Base-by-base conservation (phyloP, 2,797 vertebrate genomes). In the Ammospiza maritima region DNA sequence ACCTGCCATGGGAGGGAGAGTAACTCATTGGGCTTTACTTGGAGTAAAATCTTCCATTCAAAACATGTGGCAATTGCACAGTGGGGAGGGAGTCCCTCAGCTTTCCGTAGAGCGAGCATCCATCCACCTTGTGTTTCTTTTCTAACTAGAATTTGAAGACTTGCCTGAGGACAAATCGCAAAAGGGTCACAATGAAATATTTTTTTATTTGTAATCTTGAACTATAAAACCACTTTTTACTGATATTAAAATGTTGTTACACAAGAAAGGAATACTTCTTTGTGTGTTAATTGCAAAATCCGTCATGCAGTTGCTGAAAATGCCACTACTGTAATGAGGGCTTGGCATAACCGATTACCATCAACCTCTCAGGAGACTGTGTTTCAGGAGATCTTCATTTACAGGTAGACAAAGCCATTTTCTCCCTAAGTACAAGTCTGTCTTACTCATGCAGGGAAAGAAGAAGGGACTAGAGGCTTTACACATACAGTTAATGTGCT, bases 181-280 rank as follows among this genome's bases (percentile, higher is more conserved):
- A 93, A 69, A 88, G 34, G 15, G 47, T 73, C 54, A 71, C 62
- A 72, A 92, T 76, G 17, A 93, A 93, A 22, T 97, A 96, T 90
- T 94, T 95, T 95, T 93, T 96, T 91, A 94, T 81, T 83, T 95
- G 94, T 96, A 95, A 91, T 66, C 74, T 79, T 92, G 89, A 95
- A 93, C 65, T 75, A 95, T 91, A 89, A 95, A 96, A 22, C 45
- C 78, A 86, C 74, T 94, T 95, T 93, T 95, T 95, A 95, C 71
- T 93, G 74, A 79, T 85, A 96, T 96, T 96, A 95, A 96, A 96
- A 72, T 96, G 62, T 84, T 90, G 72, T 90, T 96, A 85, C 86
- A 30, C 91, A 93, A 96, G 84, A 96, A 96, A 90, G 84, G 88
- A 93, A 72, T 62, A 85, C 74, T 74, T 93, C 85, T 95, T 91